A percentile compares a stretch with the other conserved stretches of the same genome.
These are phyloP conservation scores for Phallusia fumigata DNA, from an alignment of 23 tunicate genomes.

Conservation along the genomic window DNA sequence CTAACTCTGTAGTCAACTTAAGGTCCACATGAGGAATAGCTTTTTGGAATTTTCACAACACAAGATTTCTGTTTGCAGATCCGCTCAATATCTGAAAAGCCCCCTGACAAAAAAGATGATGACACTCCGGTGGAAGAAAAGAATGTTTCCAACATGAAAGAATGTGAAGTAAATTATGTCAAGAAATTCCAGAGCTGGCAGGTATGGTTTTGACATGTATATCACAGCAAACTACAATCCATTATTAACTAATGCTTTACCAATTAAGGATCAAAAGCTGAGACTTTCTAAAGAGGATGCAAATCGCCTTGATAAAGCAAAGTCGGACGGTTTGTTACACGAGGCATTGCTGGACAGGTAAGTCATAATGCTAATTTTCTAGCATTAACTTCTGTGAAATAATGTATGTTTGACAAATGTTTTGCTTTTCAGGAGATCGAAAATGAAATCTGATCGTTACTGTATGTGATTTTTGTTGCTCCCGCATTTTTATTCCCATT, in stretches of 20 bases:
- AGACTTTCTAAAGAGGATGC: slow-evolving; percentile 59
- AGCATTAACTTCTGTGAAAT: background rate
- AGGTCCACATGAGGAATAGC: too few species aligned
- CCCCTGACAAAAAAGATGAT: slow-evolving; percentile 30
- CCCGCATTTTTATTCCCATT: background rate
- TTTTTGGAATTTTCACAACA: too few species aligned
- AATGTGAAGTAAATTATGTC: slow-evolving; percentile 89
- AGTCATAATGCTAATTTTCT: background rate
- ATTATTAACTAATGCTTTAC: background rate
- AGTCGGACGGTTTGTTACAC: slow-evolving; percentile 67
- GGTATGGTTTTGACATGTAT: slow-evolving; percentile 5
- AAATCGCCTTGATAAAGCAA: slow-evolving; percentile 47
- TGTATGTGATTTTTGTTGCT: slow-evolving; percentile 46
- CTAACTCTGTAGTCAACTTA: too few species aligned
- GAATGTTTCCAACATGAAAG: slow-evolving; percentile 45
- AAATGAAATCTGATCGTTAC: slow-evolving; percentile 93
- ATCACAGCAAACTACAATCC: too few species aligned
- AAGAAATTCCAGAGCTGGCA: slow-evolving; percentile 94
- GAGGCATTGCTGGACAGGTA: slow-evolving; percentile 79
- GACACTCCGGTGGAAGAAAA: slow-evolving; percentile 74
- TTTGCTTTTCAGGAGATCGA: slow-evolving; percentile 58
- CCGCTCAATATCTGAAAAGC: slow-evolving; percentile 45
- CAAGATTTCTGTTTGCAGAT: too few species aligned
- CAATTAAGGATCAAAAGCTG: slow-evolving; percentile 59
- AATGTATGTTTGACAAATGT: background rate